Percentiles rank a stretch among this genome's conserved stretches.
These are phyloP conservation scores for Apodemia mormo DNA, from an alignment of 2,888 invertebrate species.

Conservation along the genomic window DNA sequence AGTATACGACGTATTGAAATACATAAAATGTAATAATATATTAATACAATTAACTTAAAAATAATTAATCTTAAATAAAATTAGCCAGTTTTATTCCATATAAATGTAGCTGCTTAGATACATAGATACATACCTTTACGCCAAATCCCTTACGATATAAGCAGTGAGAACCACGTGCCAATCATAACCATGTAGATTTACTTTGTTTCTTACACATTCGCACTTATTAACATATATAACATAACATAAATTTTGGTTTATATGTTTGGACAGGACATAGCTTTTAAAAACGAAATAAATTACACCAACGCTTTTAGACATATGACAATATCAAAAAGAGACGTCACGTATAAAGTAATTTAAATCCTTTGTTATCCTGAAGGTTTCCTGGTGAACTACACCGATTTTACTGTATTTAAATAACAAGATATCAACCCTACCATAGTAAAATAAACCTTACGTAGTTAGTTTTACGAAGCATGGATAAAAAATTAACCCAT, in stretches of 20 bases:
- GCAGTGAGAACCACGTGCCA: too few species aligned
- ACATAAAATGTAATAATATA: too few species aligned
- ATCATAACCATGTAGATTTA: too few species aligned
- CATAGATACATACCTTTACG: too few species aligned
- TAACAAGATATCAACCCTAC: conserved; percentile 26
- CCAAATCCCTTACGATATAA: too few species aligned
- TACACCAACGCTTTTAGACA: conserved; percentile 56
- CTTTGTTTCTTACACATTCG: neutral
- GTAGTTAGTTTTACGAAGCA: conserved; percentile 32
- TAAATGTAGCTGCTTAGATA: too few species aligned
- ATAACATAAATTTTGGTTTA: neutral
- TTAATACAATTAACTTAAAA: too few species aligned
- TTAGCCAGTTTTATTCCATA: too few species aligned
- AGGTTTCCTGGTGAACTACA: conserved; percentile 51
- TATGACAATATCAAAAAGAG: conserved; percentile 58
- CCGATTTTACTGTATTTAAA: conserved; percentile 45
- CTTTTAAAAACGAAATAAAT: conserved; percentile 48
- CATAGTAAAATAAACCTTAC: conserved; percentile 42
- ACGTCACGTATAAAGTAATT: conserved; percentile 73
- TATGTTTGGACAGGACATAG: neutral
- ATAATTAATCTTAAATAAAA: too few species aligned
- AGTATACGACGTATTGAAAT: too few species aligned
- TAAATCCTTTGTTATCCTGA: conserved; percentile 73
- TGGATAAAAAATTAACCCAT: neutral
- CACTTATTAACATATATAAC: neutral